These are phyloP conservation scores for Cryptocephalus moraei DNA, from an alignment of 2,888 invertebrate genomes.

Conservation along the genomic window DNA sequence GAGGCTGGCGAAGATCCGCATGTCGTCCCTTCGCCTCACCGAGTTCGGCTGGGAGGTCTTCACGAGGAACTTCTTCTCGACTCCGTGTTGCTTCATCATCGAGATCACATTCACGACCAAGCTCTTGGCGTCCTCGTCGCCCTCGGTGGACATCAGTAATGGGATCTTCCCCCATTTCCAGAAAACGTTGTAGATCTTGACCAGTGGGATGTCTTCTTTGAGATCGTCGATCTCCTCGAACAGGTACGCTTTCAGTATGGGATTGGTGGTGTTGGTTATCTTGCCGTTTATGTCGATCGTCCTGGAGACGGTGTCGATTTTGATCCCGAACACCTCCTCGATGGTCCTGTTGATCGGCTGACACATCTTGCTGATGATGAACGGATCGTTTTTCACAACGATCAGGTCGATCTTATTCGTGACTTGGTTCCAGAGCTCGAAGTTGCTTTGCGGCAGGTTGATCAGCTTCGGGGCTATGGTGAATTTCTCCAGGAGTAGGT, in stretches of 20 bases:
- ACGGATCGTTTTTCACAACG: conserved; percentile 11
- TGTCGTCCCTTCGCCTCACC: conserved; percentile 6
- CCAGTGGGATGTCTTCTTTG: conserved; percentile 10
- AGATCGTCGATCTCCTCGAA: conserved; percentile 15
- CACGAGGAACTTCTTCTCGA: conserved; percentile 15
- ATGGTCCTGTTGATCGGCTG: conserved; percentile 12
- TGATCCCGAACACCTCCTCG: conserved; percentile 5
- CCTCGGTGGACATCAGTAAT: conserved; percentile 11
- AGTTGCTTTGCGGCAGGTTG: conserved; percentile 1
- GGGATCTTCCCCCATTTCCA: conserved; percentile 20
- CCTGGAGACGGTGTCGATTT: conserved; percentile 4
- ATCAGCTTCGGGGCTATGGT: conserved; percentile 8
- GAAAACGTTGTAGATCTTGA: conserved; percentile 15
- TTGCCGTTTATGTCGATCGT: conserved; percentile 5
- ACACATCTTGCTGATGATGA: conserved; percentile 10
- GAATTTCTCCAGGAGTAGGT: conserved; percentile 13
- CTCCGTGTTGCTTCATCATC: conserved; percentile 15
- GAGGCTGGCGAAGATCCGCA: conserved; percentile 14
- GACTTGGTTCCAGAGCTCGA: conserved; percentile 14
- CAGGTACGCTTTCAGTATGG: conserved; percentile 12
- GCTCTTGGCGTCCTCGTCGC: conserved; percentile 11
- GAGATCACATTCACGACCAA: conserved; percentile 14
- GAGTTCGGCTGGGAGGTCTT: conserved; percentile 12
- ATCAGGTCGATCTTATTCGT: conserved; percentile 15
- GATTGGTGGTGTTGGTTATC: conserved; percentile 6